Percentiles rank a stretch among this genome's conserved stretches.
Conservation (phyloP, 2,113 vertebrate genomes). For the Phalacrocorax pelagicus region DNA sequence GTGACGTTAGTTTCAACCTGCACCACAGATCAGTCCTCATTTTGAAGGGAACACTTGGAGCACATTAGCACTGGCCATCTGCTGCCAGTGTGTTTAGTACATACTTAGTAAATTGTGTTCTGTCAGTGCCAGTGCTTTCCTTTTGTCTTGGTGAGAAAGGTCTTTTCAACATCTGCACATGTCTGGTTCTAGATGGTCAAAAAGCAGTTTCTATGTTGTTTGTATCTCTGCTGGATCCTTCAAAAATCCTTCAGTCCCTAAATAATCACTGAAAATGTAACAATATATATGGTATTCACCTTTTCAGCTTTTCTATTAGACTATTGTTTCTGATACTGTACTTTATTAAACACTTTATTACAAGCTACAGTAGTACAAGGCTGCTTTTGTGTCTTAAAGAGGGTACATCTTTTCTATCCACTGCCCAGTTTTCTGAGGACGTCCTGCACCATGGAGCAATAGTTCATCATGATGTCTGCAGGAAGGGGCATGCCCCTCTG, state of each 20-base stretch:
- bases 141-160: background rate
- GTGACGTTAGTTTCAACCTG: background rate
- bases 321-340: conserved; percentile 63
- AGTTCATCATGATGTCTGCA: accelerated
- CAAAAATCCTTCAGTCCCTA: conserved; percentile 2
- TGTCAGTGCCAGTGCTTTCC: background rate
- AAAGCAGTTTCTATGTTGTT: background rate
- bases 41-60: background rate
- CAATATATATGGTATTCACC: background rate
- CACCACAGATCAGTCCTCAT: background rate
- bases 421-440: background rate
- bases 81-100: background rate
- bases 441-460: accelerated
- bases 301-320: conserved; percentile 62
- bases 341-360: conserved; percentile 74
- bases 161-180: background rate
- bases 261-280: conserved; percentile 28
- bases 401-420: background rate
- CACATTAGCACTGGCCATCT: background rate
- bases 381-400: background rate
- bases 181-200: background rate
- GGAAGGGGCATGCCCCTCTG: background rate
- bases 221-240: conserved; percentile 13
- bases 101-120: background rate
- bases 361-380: conserved; percentile 36